These are phyloP conservation scores for Avahi laniger DNA, from an alignment of 2,797 vertebrate species.

Conservation along the genomic window DNA sequence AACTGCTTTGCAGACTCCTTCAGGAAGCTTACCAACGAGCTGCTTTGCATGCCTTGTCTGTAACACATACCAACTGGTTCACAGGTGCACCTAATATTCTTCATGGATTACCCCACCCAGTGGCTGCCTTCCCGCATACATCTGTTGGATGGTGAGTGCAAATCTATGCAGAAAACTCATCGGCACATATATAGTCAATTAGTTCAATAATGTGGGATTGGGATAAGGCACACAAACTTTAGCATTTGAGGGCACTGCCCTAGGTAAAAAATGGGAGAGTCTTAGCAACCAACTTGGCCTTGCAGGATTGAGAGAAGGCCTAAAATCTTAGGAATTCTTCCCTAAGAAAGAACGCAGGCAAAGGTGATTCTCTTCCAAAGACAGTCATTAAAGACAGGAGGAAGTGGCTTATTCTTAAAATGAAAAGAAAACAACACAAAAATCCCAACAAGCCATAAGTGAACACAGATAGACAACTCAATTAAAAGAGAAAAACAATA, in stretches of 20 bases:
- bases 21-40: not conserved
- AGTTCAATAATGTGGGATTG: not conserved
- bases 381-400: not conserved
- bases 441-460: not conserved
- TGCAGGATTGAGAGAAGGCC: not conserved
- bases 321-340: not conserved
- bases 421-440: not conserved
- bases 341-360: not conserved
- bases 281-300: not conserved
- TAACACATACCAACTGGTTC: not conserved
- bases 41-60: not conserved
- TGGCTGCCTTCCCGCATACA: not conserved
- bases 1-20: not conserved
- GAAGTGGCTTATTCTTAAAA: not conserved
- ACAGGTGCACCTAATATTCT: not conserved
- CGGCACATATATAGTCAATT: not conserved
- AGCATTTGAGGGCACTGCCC: not conserved
- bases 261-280: not conserved
- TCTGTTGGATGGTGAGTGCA: not conserved
- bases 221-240: not conserved
- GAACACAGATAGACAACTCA: not conserved
- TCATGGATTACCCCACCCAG: not conserved
- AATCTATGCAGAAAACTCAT: too few species aligned
- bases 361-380: not conserved
- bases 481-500: not conserved